Evolutionary conservation across 2,797 vertebrate species (phyloP), one percentile per base, ranked within the genome.

Genomic region (Sternarchorhynchus goeldii): DNA sequence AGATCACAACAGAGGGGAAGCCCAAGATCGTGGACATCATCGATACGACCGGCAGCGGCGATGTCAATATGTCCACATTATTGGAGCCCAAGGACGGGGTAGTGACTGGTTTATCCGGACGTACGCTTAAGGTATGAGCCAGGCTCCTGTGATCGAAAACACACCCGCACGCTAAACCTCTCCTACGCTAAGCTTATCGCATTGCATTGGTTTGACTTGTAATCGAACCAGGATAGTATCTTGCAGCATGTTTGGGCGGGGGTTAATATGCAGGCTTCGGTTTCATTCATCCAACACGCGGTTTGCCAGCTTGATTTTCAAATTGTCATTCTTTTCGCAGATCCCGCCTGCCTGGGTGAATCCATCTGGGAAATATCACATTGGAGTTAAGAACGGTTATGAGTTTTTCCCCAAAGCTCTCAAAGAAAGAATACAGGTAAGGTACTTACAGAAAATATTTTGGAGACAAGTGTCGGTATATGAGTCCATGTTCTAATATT

Each of bases 321-420:
- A 14, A 32, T 4, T 16, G n/a, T 55, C 68, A 1, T 25, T 66
- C 21, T 74, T 56, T 78, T 76, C 25, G 50, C 82, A 76, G 98
- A 93, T 99, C 86, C 96, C 96, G 79, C 66, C 86, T 50, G 87
- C 86, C 62, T 99, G 98, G 98, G 92, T 92, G 89, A 99, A 98
- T 90, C 98, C 98, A 83, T 94, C 96, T 79, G 96, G 94, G 87
- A 96, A 92, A 88, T 99, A 95, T 83, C 97, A 95, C 88, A 94
- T 99, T 82, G 98, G 98, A 90, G 92, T 99, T 89, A 99, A 99
- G 94, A 98, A 98, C 89, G 97, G 95, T 56, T 99, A 96, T 60
- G 97, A 99, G 87, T 97, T 99, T 87, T 99, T 98, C 87, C 98
- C 98, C 72, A 99, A 99, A 92, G 95, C 95, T 82, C 95, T 99